Evolutionary conservation across 1,140 invertebrate species (phyloP).

Genomic region (Maniola jurtina): DNA sequence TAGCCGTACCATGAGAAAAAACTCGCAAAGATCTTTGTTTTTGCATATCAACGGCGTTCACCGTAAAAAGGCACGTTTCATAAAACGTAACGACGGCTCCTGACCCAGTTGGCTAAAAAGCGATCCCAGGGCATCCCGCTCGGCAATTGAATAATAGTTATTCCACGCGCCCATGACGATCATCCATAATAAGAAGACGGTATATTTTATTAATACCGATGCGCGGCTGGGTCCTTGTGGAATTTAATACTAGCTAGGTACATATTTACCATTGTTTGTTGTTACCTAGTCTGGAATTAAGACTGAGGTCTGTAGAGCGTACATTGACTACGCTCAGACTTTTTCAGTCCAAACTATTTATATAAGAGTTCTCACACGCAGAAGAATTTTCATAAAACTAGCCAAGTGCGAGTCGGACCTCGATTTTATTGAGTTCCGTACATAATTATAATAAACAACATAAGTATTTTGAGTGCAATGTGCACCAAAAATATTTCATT

Average conservation of each 20-base stretch:
- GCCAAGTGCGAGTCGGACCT: too few species aligned
- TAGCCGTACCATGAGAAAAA: too few species aligned
- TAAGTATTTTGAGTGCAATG: too few species aligned
- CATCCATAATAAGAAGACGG: constrained; percentile 15
- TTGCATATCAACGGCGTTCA: neutral
- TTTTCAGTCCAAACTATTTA: too few species aligned
- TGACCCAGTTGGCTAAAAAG: constrained; percentile 18
- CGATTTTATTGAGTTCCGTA: too few species aligned
- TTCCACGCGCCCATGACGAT: constrained; percentile 5
- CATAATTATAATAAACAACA: too few species aligned
- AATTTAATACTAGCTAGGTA: neutral
- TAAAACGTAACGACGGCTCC: constrained; percentile 14
- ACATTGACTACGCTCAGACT: neutral
- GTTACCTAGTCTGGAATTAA: too few species aligned
- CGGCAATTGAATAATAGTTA: constrained; percentile 19
- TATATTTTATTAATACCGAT: constrained; percentile 12
- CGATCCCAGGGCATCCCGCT: constrained; percentile 9
- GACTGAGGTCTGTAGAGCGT: too few species aligned
- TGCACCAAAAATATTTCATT: too few species aligned
- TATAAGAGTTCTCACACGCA: too few species aligned
- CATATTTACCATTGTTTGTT: neutral
- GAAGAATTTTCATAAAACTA: too few species aligned
- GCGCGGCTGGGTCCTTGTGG: neutral
- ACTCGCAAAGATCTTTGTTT: too few species aligned
- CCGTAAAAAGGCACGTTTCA: constrained; percentile 18